Evolutionary conservation across 2,113 vertebrate genomes (phyloP), one percentile per base, ranked within the genome.

Genomic region (Cyanoliseus patagonus): DNA sequence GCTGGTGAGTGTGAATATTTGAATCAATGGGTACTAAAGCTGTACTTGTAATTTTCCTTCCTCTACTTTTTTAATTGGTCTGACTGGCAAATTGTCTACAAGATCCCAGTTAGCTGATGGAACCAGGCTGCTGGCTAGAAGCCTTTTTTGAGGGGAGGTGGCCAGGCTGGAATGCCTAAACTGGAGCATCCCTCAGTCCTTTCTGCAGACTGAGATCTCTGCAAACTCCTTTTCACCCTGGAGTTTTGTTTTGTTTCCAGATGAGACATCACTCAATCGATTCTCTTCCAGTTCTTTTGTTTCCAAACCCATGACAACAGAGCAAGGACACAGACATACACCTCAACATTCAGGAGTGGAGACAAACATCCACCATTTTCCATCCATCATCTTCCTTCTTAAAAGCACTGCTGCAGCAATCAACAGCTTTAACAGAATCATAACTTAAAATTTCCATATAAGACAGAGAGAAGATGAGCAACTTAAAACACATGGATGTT

Each of bases 21-120:
- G 92, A 97, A 97, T 89, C 95, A 95, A 91, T 86, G 85, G 52
- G 55, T 92, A 89, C 76, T 91, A 89, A 95, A 95, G 67, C 61
- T 70, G 41, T 59, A 84, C n/a, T 42, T 84, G 78, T 51, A 69
- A 68, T 93, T 95, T 96, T 91, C 73, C 53, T 93, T 79, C 74
- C 73, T 73, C 79, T 69, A 66, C 73, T 88, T 93, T 88, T 91
- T 87, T 76, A 93, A 92, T 92, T 96, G 88, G 70, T 85, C 83
- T 3, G 4, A 94, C 79, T 49, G 55, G 88, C 87, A 94, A 94
- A 92, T 90, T 78, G 86, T 92, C 92, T 87, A 69, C 63, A 90
- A 92, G 74, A 90, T 76, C 70, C 77, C 91, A 88, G 70, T 83
- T 73, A 80, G 94, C 59, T 85, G 87, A 80, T 49, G 88, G 63